Conservation (phyloP, 53 echinoderm and acorn worm species). For the Hippasteria phrygiana region DNA sequence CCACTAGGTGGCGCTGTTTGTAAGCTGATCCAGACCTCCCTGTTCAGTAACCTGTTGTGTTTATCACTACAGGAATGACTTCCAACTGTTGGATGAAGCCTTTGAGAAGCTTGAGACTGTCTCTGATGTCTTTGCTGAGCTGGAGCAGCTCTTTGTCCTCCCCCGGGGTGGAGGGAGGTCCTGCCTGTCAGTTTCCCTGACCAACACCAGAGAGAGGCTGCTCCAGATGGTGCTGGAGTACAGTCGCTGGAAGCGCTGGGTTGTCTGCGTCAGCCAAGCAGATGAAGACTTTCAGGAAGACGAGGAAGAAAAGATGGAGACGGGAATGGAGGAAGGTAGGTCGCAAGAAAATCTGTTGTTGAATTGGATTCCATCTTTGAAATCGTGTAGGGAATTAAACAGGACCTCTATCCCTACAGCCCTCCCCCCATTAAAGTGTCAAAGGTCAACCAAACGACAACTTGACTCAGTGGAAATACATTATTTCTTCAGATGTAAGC, state of each 20-base stretch:
- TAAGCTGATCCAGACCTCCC: no score
- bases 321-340: constrained; percentile 10
- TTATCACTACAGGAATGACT: constrained; percentile 11
- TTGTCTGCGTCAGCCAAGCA: background rate
- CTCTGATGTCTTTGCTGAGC: constrained; percentile 5
- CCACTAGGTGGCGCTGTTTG: no score
- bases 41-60: no score
- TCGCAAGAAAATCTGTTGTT: background rate
- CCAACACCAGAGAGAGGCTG: constrained; percentile 3
- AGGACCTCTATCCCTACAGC: no score
- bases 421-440: no score
- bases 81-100: constrained; percentile 28
- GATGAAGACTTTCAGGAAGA: constrained; percentile 4
- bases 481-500: no score
- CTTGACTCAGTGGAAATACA: no score
- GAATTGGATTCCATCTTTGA: background rate
- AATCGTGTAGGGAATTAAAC: background rate
- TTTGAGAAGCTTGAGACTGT: constrained; percentile 14
- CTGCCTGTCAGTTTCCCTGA: constrained; percentile 7
- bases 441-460: no score
- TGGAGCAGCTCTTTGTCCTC: constrained; percentile 44
- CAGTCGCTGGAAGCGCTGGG: constrained; percentile 23
- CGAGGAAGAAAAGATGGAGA: background rate
- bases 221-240: constrained; percentile 15
- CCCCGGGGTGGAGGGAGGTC: constrained; percentile 28